Percentiles rank a stretch among this genome's conserved stretches.
Conservation (phyloP, 1,140 invertebrate genomes). For the Grapholita molesta region DNA sequence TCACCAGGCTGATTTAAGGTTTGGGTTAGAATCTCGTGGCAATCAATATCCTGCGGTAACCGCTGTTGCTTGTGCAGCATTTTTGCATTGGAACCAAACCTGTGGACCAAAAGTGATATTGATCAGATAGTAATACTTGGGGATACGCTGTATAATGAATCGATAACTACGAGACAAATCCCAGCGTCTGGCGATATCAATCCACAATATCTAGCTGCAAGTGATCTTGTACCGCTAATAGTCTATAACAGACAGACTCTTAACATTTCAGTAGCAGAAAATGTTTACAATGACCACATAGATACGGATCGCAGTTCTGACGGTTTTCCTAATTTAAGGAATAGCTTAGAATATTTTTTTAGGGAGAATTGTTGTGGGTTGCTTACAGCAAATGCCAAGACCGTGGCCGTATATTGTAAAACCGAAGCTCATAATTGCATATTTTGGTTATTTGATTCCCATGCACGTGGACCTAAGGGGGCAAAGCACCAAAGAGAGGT, state of each 20-base stretch:
- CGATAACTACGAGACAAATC: neutral
- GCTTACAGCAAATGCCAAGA: neutral
- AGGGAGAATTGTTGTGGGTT: conserved; percentile 1
- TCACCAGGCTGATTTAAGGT: conserved; percentile 18
- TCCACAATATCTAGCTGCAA: conserved; percentile 13
- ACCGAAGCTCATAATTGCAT: neutral
- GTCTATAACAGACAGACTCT: conserved; percentile 6
- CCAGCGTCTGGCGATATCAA: neutral
- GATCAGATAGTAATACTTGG: neutral
- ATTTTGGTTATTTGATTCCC: conserved; percentile 14
- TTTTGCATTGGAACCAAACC: neutral
- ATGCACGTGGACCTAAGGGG: conserved; percentile 14
- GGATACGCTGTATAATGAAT: neutral
- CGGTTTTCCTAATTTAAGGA: conserved; percentile 18
- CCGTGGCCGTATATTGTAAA: conserved; percentile 12
- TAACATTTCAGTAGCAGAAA: neutral
- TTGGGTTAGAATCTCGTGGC: conserved; percentile 12
- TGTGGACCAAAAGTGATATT: neutral
- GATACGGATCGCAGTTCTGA: neutral
- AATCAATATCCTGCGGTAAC: conserved; percentile 12
- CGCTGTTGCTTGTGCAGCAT: conserved; percentile 1
- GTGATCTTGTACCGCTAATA: neutral
- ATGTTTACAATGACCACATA: conserved; percentile 11
- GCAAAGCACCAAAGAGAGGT: conserved; percentile 4
- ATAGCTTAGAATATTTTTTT: conserved; percentile 10